Percentiles rank a stretch among this genome's conserved stretches.
Evolutionary conservation across 1,140 invertebrate genomes (phyloP).

Genomic region (Pseudomyrmex sp.): DNA sequence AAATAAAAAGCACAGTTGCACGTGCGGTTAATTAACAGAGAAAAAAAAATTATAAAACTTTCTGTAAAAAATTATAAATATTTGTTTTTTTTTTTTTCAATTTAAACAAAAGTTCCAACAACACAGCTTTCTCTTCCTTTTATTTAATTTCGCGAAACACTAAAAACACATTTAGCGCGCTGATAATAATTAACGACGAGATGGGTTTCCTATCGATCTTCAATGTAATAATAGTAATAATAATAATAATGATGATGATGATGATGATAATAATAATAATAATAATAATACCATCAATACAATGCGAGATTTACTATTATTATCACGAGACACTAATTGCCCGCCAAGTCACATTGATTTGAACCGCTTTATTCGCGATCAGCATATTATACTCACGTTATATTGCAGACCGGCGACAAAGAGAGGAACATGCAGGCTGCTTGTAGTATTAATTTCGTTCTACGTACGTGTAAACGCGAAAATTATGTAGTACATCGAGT

Average conservation of each 20-base stretch:
- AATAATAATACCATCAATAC: background rate
- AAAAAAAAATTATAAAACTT: slow-evolving; percentile 4
- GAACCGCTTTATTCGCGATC: slow-evolving; percentile 44
- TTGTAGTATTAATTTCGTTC: slow-evolving; percentile 39
- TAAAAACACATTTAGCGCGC: background rate
- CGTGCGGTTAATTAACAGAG: background rate
- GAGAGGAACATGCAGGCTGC: background rate
- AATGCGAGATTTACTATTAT: slow-evolving; percentile 23
- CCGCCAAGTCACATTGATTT: slow-evolving; percentile 44
- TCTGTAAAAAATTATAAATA: background rate
- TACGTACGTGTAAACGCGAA: background rate
- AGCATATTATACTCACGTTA: slow-evolving; percentile 19
- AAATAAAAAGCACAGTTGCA: background rate
- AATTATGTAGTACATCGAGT: slow-evolving; percentile 32
- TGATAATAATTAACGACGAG: slow-evolving; percentile 17
- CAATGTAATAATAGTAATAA: slow-evolving; percentile 32
- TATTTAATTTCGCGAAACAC: background rate
- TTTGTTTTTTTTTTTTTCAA: background rate
- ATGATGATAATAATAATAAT: background rate
- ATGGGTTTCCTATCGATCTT: slow-evolving; percentile 28
- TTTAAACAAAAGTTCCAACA: slow-evolving; percentile 1
- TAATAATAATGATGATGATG: background rate
- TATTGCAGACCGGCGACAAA: slow-evolving; percentile 16
- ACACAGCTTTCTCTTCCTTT: background rate
- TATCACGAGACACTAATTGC: slow-evolving; percentile 46